Percentiles rank a stretch among this genome's conserved stretches.
Evolutionary conservation across 2,797 vertebrate species (phyloP).

Genomic region (Babyrousa celebensis): DNA sequence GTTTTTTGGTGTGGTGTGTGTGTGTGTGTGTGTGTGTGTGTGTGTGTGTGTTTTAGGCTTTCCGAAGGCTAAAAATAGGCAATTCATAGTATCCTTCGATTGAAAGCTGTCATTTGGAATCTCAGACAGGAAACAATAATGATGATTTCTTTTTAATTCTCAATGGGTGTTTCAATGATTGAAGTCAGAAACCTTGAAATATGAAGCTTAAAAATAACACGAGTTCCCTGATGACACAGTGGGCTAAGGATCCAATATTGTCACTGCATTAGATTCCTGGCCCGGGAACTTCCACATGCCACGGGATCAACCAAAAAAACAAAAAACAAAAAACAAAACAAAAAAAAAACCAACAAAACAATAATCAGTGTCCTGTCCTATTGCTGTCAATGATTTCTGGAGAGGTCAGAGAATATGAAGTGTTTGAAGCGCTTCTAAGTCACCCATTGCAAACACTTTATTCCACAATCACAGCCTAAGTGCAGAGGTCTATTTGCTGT

Average conservation of each 20-base stretch:
- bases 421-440: neutral
- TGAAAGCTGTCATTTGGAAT: conserved; percentile 6
- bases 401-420: neutral
- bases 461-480: conserved; percentile 58
- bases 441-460: conserved; percentile 75
- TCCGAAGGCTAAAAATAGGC: neutral
- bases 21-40: too few species aligned
- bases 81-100: neutral
- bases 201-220: neutral
- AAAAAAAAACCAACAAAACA: neutral
- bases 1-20: too few species aligned
- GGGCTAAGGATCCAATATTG: too few species aligned
- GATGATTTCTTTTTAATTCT: neutral
- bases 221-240: too few species aligned
- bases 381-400: neutral
- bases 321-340: neutral
- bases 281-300: too few species aligned
- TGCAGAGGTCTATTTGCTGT: conserved; percentile 64
- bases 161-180: neutral
- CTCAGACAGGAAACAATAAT: neutral
- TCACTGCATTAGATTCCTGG: too few species aligned
- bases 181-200: neutral
- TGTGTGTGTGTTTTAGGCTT: neutral
- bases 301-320: neutral
- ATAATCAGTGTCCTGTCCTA: neutral